These are phyloP conservation scores for Plagiodera versicolora DNA, from an alignment of 2,888 invertebrate genomes.

Conservation along the genomic window DNA sequence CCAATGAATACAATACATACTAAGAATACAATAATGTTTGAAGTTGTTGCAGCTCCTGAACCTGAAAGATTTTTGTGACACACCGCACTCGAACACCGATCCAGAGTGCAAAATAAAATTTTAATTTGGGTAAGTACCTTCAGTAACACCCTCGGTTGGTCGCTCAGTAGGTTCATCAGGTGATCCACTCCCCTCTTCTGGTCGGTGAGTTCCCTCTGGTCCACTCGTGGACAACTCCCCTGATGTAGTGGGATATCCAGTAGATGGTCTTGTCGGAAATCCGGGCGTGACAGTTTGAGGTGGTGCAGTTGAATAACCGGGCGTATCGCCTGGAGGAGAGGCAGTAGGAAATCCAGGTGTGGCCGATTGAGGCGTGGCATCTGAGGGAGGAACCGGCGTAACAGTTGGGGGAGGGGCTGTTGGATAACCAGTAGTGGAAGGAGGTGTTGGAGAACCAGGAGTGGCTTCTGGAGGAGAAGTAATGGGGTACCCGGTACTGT, in stretches of 20 bases:
- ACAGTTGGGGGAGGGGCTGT: conserved; percentile 7
- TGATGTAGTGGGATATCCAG: neutral
- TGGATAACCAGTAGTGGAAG: too few relatives aligned
- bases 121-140: neutral
- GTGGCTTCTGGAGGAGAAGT: conserved; percentile 18
- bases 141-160: neutral
- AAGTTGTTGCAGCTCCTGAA: too few relatives aligned
- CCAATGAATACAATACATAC: too few relatives aligned
- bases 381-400: conserved; percentile 8
- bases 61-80: too few relatives aligned
- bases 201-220: neutral
- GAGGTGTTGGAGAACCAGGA: too few relatives aligned
- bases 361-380: neutral
- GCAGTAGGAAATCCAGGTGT: neutral
- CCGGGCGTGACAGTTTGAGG: neutral
- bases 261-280: neutral
- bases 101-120: too few relatives aligned
- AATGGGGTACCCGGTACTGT: conserved; percentile 8
- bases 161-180: neutral
- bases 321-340: neutral
- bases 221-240: neutral
- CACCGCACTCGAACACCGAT: too few relatives aligned
- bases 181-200: neutral
- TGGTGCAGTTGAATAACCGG: neutral
- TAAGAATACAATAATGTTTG: too few relatives aligned